These are phyloP conservation scores for Thamnophis sirtalis DNA, from an alignment of 2,113 vertebrate genomes.

Conservation along the genomic window DNA sequence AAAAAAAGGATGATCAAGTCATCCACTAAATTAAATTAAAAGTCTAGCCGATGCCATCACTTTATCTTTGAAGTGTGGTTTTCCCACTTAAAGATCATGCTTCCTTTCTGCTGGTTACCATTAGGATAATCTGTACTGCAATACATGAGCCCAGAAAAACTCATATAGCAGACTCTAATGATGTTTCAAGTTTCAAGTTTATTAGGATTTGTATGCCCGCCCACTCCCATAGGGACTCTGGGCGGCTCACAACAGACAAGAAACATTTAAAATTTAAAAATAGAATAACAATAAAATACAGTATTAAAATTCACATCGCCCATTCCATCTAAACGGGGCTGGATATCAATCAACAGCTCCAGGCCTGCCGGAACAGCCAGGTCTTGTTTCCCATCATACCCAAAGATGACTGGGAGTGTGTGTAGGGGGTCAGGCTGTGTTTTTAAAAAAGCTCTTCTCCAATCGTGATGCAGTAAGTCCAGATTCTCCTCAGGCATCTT, in stretches of 20 bases:
- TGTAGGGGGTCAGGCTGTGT: too few relatives aligned
- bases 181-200: too few relatives aligned
- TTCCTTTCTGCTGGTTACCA: background rate
- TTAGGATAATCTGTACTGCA: background rate
- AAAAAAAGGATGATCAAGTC: background rate
- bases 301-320: too few relatives aligned
- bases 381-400: too few relatives aligned
- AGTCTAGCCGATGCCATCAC: background rate
- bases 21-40: background rate
- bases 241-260: too few relatives aligned
- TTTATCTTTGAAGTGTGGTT: background rate
- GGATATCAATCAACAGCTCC: too few relatives aligned
- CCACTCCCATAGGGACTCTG: too few relatives aligned
- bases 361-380: too few relatives aligned
- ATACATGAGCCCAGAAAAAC: background rate
- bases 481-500: background rate
- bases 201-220: too few relatives aligned
- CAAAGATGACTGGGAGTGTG: background rate
- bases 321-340: too few relatives aligned
- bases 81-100: background rate
- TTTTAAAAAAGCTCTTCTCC: background rate
- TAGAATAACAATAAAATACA: too few relatives aligned
- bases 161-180: background rate
- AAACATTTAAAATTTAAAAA: too few relatives aligned
- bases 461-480: background rate